phyloP scores from a whole-genome alignment of 2,797 vertebrate species.

The Melopsittacus undulatus region DNA sequence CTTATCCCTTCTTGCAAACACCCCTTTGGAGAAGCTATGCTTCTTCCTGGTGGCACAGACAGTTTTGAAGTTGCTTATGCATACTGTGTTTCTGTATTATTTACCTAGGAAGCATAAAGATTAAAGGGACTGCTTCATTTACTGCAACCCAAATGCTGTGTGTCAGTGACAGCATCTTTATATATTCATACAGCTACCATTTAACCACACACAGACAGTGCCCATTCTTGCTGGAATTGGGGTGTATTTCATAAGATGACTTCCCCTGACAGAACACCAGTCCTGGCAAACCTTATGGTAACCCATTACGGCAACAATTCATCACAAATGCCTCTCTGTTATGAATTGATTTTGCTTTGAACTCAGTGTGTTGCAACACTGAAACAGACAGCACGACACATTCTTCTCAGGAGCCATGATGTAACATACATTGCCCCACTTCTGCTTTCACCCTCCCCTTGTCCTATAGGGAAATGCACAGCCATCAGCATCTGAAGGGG shows the following conservation, averaged over 20 bases:
- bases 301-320: neutral
- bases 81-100: neutral
- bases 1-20: neutral
- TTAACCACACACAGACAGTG: conserved; percentile 34
- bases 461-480: neutral
- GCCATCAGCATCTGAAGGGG: neutral
- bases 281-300: neutral
- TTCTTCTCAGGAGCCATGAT: neutral
- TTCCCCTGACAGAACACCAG: neutral
- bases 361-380: neutral
- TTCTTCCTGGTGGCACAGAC: neutral
- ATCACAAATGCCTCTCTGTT: conserved; percentile 4
- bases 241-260: conserved; percentile 30
- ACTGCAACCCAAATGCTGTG: neutral
- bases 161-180: neutral
- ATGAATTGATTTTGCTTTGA: conserved; percentile 38
- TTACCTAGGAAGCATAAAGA: neutral
- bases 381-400: conserved; percentile 24
- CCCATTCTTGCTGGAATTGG: neutral
- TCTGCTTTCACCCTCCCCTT: neutral
- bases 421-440: neutral
- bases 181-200: neutral
- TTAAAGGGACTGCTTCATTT: neutral
- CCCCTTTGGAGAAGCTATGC: neutral
- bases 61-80: neutral